Evolutionary conservation across 2,113 vertebrate genomes (phyloP).

Genomic region (rat (Rattus norvegicus)): GRCr8 NC_086024.1:115951001-115951500

Average conservation of each 20-base stretch:
- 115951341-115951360: not conserved
- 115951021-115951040: not conserved
- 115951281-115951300: not conserved
- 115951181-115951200: slow-evolving; percentile 22
- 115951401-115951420: slow-evolving; percentile 61
- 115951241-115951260: not conserved
- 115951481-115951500: not conserved
- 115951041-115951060: not conserved
- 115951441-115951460: slow-evolving; percentile 72
- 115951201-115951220: not conserved
- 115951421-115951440: slow-evolving; percentile 67
- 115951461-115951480: slow-evolving; percentile 25
- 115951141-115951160: slow-evolving; percentile 37
- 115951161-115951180: not conserved
- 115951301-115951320: not conserved
- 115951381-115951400: slow-evolving; percentile 39
- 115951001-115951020: not conserved
- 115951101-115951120: not conserved
- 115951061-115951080: not conserved
- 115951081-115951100: not conserved
- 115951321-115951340: not conserved
- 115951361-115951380: slow-evolving; percentile 21
- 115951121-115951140: slow-evolving; percentile 13
- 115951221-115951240: not conserved
- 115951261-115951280: not conserved